Percentiles rank a stretch among this genome's conserved stretches.
Evolutionary conservation across 92 coral and sea anemone species (phyloP).

Genomic region (Parazoanthus darwini): DNA sequence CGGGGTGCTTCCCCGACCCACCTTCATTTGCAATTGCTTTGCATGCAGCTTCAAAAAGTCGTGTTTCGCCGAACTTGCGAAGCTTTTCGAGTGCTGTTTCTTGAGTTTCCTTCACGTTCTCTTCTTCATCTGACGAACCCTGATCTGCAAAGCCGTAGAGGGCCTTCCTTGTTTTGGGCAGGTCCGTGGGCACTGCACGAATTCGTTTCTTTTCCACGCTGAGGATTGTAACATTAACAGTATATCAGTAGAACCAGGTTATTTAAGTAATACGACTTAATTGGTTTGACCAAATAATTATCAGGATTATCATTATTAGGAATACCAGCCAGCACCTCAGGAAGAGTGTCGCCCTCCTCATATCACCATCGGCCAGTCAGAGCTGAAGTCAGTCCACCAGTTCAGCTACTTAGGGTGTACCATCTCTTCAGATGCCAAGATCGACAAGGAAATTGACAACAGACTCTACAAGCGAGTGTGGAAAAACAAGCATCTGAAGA

Average conservation of each 20-base stretch:
- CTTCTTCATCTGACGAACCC: not conserved
- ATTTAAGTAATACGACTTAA: no score
- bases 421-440: no score
- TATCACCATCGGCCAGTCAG: no score
- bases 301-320: not conserved
- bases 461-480: not conserved
- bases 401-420: no score
- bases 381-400: no score
- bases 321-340: no score
- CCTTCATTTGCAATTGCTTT: slow-evolving; percentile 1
- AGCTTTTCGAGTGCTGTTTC: slow-evolving; percentile 20
- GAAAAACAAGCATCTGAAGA: not conserved
- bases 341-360: no score
- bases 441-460: no score
- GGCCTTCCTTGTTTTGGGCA: not conserved
- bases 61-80: not conserved
- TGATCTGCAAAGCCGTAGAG: not conserved
- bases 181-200: not conserved
- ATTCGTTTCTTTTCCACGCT: slow-evolving; percentile 1
- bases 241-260: no score
- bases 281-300: no score
- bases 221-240: not conserved
- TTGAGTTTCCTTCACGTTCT: not conserved
- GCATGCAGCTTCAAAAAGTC: not conserved
- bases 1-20: not conserved